These are phyloP conservation scores for Drosophila nigricruria DNA, from an alignment of 2,888 invertebrate genomes.

Conservation along the genomic window DNA sequence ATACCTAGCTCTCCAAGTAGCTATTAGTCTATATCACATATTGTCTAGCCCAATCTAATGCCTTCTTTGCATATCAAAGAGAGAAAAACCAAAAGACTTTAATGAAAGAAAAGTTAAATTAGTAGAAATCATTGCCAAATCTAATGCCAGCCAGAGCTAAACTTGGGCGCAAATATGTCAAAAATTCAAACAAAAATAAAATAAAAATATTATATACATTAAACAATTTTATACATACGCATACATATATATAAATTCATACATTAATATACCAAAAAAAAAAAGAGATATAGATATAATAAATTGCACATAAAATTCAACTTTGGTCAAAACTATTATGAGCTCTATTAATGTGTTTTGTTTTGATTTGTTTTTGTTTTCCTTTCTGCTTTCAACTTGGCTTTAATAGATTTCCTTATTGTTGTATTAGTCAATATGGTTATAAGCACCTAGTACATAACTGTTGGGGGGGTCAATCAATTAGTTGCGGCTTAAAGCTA, in stretches of 20 bases:
- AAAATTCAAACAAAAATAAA: neutral
- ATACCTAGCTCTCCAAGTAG: too few species aligned
- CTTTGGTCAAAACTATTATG: constrained; percentile 26
- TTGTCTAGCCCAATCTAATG: too few species aligned
- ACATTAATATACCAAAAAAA: neutral
- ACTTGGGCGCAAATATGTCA: neutral
- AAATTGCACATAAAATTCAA: constrained; percentile 29
- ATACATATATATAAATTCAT: neutral
- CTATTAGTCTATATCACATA: too few species aligned
- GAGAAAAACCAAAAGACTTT: neutral
- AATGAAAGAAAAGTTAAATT: too few species aligned
- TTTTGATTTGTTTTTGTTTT: constrained; percentile 5
- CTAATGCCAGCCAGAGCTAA: neutral
- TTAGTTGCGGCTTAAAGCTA: constrained; percentile 33
- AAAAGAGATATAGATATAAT: neutral
- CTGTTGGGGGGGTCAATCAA: constrained; percentile 51
- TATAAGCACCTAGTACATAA: neutral
- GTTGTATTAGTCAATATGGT: neutral
- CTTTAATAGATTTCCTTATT: constrained; percentile 36
- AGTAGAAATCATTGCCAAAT: neutral
- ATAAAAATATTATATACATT: neutral
- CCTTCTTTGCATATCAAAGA: neutral
- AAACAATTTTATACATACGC: neutral
- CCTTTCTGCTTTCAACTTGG: constrained; percentile 11
- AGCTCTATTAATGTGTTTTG: constrained; percentile 26